Conservation (phyloP, 2,888 invertebrate genomes). For the Polydrusus cervinus region DNA sequence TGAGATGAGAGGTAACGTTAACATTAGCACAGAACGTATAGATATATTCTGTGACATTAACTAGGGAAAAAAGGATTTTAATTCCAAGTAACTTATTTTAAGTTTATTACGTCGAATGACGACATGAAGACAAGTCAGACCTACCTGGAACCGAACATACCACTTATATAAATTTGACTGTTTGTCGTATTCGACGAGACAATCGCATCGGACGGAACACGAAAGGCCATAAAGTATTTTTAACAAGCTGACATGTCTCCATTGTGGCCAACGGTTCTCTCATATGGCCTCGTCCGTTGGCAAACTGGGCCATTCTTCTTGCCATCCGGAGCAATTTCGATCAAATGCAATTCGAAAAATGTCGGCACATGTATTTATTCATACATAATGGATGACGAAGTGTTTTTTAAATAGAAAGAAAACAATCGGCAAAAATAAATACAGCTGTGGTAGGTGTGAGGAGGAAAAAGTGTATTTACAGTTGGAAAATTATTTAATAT, state of each 20-base stretch:
- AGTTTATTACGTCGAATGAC: constrained; percentile 28
- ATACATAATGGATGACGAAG: constrained; percentile 49
- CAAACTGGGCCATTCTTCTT: constrained; percentile 50
- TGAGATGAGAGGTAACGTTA: too few relatives aligned
- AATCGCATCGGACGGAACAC: constrained; percentile 53
- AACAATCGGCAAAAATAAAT: constrained; percentile 36
- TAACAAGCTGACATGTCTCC: constrained; percentile 62
- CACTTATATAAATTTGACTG: constrained; percentile 53
- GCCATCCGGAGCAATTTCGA: constrained; percentile 27
- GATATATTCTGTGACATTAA: too few relatives aligned
- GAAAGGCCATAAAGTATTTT: constrained; percentile 63
- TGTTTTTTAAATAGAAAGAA: constrained; percentile 37
- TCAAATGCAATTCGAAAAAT: constrained; percentile 51
- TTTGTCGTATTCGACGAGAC: constrained; percentile 50
- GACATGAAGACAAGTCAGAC: constrained; percentile 49
- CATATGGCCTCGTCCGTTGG: constrained; percentile 26
- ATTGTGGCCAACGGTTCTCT: constrained; percentile 52
- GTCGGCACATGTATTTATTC: constrained; percentile 44
- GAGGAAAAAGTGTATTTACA: constrained; percentile 27
- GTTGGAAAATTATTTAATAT: constrained; percentile 1
- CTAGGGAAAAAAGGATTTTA: too few relatives aligned
- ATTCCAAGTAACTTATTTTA: not conserved
- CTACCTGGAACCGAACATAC: constrained; percentile 41
- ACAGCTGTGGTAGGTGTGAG: not conserved
- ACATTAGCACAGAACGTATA: too few relatives aligned